Conservation (phyloP, 1,140 invertebrate species). For the Andrena cerasifolii region DNA sequence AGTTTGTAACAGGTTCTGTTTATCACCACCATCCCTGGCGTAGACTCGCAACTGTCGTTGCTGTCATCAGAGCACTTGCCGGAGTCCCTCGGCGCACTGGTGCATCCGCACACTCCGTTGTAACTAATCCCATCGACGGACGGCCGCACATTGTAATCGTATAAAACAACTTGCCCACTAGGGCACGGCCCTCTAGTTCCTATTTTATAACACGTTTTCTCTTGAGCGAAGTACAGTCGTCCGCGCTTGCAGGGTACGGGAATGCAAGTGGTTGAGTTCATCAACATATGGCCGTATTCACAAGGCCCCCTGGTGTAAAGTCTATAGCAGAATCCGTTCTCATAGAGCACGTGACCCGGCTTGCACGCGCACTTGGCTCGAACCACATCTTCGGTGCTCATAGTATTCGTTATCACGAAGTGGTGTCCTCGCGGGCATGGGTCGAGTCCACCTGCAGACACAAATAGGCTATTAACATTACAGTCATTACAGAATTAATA, state of each 20-base stretch:
- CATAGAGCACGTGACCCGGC: conserved; percentile 86
- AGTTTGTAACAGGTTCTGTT: conserved; percentile 87
- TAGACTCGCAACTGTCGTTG: conserved; percentile 81
- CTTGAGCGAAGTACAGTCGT: conserved; percentile 88
- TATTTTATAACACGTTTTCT: conserved; percentile 88
- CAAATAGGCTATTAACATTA: neutral
- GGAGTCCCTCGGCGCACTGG: conserved; percentile 73
- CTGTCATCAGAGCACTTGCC: conserved; percentile 71
- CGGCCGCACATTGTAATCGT: conserved; percentile 89
- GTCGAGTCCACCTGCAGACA: conserved; percentile 84
- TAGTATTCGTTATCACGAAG: conserved; percentile 82
- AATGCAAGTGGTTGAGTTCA: conserved; percentile 84
- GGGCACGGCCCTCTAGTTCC: conserved; percentile 88
- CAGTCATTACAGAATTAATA: neutral
- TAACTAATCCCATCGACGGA: conserved; percentile 91
- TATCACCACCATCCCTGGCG: conserved; percentile 84
- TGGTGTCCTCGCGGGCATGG: conserved; percentile 88
- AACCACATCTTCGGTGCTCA: conserved; percentile 51
- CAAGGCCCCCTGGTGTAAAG: conserved; percentile 90
- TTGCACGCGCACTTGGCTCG: conserved; percentile 87
- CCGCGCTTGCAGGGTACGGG: conserved; percentile 88
- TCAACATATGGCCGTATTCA: conserved; percentile 85
- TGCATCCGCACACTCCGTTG: conserved; percentile 90
- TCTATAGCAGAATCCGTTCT: conserved; percentile 88
- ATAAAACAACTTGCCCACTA: conserved; percentile 87